Evolutionary conservation across 2,888 invertebrate genomes (phyloP).

Genomic region (Doris montereyensis): DNA sequence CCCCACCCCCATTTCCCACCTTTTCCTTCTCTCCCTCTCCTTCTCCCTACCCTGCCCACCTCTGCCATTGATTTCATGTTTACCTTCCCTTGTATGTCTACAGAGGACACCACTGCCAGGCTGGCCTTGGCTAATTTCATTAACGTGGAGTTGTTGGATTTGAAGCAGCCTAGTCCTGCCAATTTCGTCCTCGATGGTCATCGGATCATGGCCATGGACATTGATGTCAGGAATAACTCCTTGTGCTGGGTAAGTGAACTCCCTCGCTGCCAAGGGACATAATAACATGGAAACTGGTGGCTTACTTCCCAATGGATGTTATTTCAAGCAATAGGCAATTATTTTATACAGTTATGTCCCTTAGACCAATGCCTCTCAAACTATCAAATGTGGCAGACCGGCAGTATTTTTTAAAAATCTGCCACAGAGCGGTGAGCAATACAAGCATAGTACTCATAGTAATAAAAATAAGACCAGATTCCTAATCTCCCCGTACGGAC

Average conservation of each 20-base stretch:
- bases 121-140: constrained; percentile 81
- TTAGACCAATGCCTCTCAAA: too few species aligned
- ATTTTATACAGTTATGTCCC: too few species aligned
- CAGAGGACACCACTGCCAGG: constrained; percentile 79
- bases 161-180: constrained; percentile 73
- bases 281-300: not conserved
- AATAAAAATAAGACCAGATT: too few species aligned
- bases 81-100: too few species aligned
- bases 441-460: too few species aligned
- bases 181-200: constrained; percentile 44
- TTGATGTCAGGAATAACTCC: constrained; percentile 80
- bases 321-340: too few species aligned
- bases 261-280: too few species aligned
- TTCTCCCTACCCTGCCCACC: not conserved
- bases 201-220: constrained; percentile 75
- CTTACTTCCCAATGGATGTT: not conserved
- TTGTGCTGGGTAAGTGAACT: constrained; percentile 80
- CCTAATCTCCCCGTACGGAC: too few species aligned
- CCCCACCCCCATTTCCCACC: not conserved
- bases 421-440: too few species aligned
- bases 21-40: not conserved
- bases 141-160: constrained; percentile 79
- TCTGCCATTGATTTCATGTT: too few species aligned
- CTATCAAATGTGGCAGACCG: too few species aligned
- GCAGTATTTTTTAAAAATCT: too few species aligned